phyloP scores from a whole-genome alignment of 2,797 vertebrate species.

The Aphelocoma californica region DNA sequence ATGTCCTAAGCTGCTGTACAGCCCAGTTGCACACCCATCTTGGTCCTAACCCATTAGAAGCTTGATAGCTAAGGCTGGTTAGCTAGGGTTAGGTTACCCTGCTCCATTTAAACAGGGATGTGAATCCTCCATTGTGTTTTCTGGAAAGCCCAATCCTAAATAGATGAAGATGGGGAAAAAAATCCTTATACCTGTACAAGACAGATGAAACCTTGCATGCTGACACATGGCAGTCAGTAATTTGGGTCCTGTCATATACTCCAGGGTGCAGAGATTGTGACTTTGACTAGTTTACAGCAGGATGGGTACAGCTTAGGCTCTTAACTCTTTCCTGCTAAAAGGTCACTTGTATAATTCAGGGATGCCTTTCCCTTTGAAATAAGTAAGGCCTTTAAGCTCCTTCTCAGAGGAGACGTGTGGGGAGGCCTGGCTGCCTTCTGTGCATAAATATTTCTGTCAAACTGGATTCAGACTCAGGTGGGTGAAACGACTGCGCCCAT shows the following conservation, averaged over 20 bases:
- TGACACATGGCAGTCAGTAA: neutral
- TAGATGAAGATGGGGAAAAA: neutral
- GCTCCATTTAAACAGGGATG: neutral
- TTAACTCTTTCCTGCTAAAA: neutral
- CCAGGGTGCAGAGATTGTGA: neutral
- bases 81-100: neutral
- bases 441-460: slow-evolving; percentile 31
- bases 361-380: neutral
- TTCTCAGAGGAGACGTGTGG: neutral
- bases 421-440: slow-evolving; percentile 34
- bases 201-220: neutral
- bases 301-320: neutral
- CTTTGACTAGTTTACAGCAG: neutral
- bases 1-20: neutral
- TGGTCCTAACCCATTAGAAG: neutral
- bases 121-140: neutral
- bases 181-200: neutral
- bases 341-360: neutral
- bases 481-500: neutral
- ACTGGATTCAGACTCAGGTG: slow-evolving; percentile 1
- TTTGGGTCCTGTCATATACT: neutral
- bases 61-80: neutral
- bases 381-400: neutral
- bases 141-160: neutral
- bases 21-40: neutral